Conservation (phyloP, 1,140 invertebrate species). For the Batillaria attramentaria region DNA sequence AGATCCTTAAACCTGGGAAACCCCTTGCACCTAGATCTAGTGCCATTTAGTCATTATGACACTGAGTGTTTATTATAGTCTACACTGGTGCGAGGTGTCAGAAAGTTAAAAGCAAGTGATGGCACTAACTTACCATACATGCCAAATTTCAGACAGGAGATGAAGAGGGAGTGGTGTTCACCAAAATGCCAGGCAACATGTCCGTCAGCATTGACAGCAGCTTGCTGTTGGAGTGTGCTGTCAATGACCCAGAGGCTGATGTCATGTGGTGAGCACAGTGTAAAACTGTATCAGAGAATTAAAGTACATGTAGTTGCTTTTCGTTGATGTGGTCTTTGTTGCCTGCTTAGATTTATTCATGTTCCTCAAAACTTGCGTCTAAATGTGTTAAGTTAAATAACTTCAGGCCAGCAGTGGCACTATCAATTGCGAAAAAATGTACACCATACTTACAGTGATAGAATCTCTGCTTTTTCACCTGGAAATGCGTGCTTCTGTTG, state of each 20-base stretch:
- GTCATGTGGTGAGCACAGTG: slow-evolving; percentile 42
- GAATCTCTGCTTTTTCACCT: not conserved
- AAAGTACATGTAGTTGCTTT: no score
- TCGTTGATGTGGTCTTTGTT: no score
- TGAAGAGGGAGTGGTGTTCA: slow-evolving; percentile 35
- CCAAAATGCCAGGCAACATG: slow-evolving; percentile 41
- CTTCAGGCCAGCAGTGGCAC: no score
- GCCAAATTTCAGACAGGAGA: slow-evolving; percentile 19
- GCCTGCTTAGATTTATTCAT: no score
- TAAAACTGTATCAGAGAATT: no score
- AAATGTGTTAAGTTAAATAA: no score
- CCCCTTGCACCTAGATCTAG: no score
- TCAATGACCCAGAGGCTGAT: slow-evolving; percentile 38
- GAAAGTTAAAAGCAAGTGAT: not conserved
- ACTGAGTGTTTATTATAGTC: not conserved
- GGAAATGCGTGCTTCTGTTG: no score
- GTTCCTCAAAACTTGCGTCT: no score
- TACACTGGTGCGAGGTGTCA: not conserved
- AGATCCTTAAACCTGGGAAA: no score
- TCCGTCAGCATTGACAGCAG: slow-evolving; percentile 39
- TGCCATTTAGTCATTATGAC: no score
- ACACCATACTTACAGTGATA: not conserved
- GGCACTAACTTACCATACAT: not conserved
- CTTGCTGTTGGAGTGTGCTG: slow-evolving; percentile 42
- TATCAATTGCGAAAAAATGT: no score